A percentile compares a stretch with the other conserved stretches of the same genome.
Conservation (phyloP, 1,140 invertebrate genomes). For the Adoxophyes honmai region DNA sequence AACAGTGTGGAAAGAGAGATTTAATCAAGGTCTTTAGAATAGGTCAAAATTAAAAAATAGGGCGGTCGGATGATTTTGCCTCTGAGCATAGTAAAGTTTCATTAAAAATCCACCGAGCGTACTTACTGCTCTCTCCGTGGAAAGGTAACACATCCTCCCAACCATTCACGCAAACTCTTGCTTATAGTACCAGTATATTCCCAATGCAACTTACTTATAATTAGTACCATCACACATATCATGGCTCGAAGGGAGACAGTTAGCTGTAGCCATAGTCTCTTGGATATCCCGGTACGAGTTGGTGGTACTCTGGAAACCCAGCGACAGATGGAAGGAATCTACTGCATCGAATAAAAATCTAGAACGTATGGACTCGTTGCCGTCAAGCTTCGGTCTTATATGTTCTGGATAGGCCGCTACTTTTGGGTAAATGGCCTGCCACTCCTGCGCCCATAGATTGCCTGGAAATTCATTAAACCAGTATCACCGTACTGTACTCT, state of each 20-base stretch:
- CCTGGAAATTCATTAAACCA: slow-evolving; percentile 80
- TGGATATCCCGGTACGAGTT: slow-evolving; percentile 55
- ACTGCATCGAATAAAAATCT: slow-evolving; percentile 55
- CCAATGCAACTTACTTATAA: slow-evolving; percentile 47
- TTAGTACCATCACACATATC: slow-evolving; percentile 70
- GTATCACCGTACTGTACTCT: background rate
- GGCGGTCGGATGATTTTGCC: too few relatives aligned
- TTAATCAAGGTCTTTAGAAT: too few relatives aligned
- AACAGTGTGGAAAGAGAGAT: too few relatives aligned
- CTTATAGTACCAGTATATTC: too few relatives aligned
- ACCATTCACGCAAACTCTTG: too few relatives aligned
- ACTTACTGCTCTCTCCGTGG: too few relatives aligned
- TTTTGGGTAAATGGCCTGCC: slow-evolving; percentile 84
- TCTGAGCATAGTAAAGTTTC: too few relatives aligned
- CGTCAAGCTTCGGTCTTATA: slow-evolving; percentile 30
- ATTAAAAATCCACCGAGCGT: too few relatives aligned
- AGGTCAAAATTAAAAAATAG: too few relatives aligned
- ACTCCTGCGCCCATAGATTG: slow-evolving; percentile 92
- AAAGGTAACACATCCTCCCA: too few relatives aligned
- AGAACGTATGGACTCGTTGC: slow-evolving; percentile 35
- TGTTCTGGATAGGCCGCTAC: slow-evolving; percentile 81
- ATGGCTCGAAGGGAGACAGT: slow-evolving; percentile 65
- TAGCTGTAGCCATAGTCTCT: slow-evolving; percentile 42
- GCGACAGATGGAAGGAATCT: slow-evolving; percentile 55
- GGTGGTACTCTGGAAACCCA: slow-evolving; percentile 58